Percentiles rank a stretch among this genome's conserved stretches.
phyloP scores from a whole-genome alignment of 1,140 invertebrate species.

The Portunus trituberculatus region DNA sequence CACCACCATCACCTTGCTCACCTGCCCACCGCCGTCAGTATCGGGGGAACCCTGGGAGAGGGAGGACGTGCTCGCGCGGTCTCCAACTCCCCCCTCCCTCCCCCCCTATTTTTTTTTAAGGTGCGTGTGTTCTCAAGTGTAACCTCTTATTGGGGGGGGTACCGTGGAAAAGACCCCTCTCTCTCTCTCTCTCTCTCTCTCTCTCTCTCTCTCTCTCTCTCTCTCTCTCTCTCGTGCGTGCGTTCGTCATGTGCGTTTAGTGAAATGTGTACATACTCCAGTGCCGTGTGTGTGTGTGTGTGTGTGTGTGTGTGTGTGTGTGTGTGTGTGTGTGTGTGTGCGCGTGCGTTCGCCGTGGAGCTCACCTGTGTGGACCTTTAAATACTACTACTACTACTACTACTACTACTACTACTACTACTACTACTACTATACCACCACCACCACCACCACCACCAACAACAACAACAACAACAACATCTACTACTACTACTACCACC shows the following conservation, averaged over 20 bases:
- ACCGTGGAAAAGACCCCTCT: neutral
- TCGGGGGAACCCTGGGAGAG: neutral
- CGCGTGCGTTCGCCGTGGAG: too few species aligned
- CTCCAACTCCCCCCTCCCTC: neutral
- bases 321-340: too few species aligned
- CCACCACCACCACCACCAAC: neutral
- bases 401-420: constrained; percentile 12
- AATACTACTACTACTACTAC: too few species aligned
- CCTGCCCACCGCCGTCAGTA: neutral
- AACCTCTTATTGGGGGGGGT: neutral
- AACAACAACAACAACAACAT: neutral
- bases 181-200: constrained; percentile 29
- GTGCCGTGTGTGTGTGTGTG: too few species aligned
- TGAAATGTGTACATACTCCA: neutral
- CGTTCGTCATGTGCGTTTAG: neutral
- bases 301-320: too few species aligned
- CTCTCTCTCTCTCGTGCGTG: constrained; percentile 29
- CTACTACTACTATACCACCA: constrained; percentile 30
- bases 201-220: constrained; percentile 29
- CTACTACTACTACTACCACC: constrained; percentile 4
- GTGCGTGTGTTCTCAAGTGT: neutral
- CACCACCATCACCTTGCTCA: neutral
- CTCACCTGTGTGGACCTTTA: too few species aligned
- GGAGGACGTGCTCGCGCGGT: neutral
- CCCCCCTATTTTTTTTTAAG: neutral